Percentiles rank a stretch among this genome's conserved stretches.
Evolutionary conservation across 2,888 invertebrate genomes (phyloP).

Genomic region (Luperina testacea): DNA sequence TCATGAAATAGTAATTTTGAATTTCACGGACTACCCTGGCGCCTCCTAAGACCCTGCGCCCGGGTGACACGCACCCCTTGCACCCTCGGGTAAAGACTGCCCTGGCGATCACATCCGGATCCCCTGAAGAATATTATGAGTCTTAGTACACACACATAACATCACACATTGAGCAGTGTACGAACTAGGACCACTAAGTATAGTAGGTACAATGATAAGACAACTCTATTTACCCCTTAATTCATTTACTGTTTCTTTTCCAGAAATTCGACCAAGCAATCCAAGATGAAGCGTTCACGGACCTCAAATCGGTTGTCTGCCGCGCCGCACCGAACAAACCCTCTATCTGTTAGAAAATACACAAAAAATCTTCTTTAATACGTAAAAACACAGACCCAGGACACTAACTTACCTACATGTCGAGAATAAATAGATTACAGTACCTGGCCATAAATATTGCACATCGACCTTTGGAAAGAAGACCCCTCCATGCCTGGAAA

Average conservation of each 20-base stretch:
- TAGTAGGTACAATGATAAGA: not conserved
- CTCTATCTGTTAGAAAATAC: slow-evolving; percentile 70
- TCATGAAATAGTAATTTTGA: no score
- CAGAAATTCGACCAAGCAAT: slow-evolving; percentile 90
- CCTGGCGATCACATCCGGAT: not conserved
- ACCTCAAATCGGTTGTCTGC: slow-evolving; percentile 91
- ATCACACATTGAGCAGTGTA: not conserved
- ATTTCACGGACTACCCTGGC: no score
- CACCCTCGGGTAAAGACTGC: no score
- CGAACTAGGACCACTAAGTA: no score
- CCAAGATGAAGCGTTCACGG: slow-evolving; percentile 88
- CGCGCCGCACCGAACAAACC: slow-evolving; percentile 80
- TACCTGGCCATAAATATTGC: no score
- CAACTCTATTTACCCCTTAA: not conserved
- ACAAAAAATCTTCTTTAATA: not conserved
- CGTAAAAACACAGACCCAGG: slow-evolving; percentile 19
- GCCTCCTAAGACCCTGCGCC: no score
- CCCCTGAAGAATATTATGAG: no score
- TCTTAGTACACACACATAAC: no score
- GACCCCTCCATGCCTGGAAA: no score
- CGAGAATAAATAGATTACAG: not conserved
- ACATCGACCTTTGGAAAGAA: no score
- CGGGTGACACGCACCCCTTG: no score
- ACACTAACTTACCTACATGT: not conserved
- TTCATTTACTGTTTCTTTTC: slow-evolving; percentile 56